Conservation (phyloP, 2,113 vertebrate genomes). For the Solenodon paradoxus region DNA sequence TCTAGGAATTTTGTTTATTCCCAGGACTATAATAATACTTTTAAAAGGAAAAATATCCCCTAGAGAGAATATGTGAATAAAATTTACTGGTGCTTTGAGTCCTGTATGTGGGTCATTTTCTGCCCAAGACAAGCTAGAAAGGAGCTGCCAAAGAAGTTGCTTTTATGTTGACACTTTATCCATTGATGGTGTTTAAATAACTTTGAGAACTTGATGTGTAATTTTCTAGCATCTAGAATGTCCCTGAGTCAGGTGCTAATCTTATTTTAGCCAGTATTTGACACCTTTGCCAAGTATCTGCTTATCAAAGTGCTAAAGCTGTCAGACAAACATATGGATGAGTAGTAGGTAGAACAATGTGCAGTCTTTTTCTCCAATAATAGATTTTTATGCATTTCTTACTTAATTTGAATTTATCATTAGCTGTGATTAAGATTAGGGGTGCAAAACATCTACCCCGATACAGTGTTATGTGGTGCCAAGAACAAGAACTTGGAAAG, state of each 20-base stretch:
- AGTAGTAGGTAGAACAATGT: not conserved
- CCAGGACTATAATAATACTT: constrained; percentile 23
- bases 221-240: not conserved
- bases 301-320: not conserved
- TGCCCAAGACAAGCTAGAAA: constrained; percentile 60
- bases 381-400: not conserved
- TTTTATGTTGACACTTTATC: constrained; percentile 30
- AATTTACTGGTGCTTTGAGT: not conserved
- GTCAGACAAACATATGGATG: constrained; percentile 14
- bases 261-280: not conserved
- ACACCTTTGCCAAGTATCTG: not conserved
- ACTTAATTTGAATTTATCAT: not conserved
- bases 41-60: constrained; percentile 49
- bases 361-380: not conserved
- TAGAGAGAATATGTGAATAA: not conserved
- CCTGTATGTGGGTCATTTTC: constrained; percentile 49
- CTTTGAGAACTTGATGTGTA: not conserved
- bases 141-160: constrained; percentile 38
- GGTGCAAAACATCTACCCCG: not conserved
- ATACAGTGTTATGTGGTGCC: not conserved
- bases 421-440: not conserved
- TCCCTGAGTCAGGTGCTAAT: not conserved
- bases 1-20: constrained; percentile 56
- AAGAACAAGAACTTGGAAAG: not conserved
- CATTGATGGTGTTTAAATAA: not conserved